A percentile compares a stretch with the other conserved stretches of the same genome.
Conservation (phyloP, 2,888 invertebrate genomes). For the Xanthorhoe designata region DNA sequence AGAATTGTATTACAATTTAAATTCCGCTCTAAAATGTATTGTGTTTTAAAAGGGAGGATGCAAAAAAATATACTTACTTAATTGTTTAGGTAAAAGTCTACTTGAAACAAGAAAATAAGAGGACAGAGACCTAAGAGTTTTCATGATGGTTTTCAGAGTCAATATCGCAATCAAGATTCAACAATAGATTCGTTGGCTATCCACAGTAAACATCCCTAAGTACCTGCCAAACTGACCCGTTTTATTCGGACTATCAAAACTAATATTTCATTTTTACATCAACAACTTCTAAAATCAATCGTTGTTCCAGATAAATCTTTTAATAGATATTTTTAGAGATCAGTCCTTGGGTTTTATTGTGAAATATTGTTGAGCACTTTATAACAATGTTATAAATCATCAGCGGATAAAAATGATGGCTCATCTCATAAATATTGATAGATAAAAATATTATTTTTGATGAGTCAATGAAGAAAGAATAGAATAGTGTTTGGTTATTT, state of each 20-base stretch:
- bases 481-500: neutral
- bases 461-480: constrained; percentile 19
- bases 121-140: neutral
- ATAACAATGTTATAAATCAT: constrained; percentile 57
- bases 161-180: neutral
- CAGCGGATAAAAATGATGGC: constrained; percentile 48
- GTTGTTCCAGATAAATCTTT: constrained; percentile 20
- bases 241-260: neutral
- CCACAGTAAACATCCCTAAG: constrained; percentile 6
- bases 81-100: no score
- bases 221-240: neutral
- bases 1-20: no score
- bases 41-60: no score
- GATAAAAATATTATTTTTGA: constrained; percentile 2
- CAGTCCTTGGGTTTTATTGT: constrained; percentile 60
- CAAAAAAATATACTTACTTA: no score
- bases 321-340: constrained; percentile 44
- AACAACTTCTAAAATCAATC: constrained; percentile 24
- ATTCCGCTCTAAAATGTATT: no score
- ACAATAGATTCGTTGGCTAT: neutral
- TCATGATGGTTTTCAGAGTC: neutral
- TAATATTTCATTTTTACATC: constrained; percentile 20
- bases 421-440: constrained; percentile 31
- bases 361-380: constrained; percentile 50
- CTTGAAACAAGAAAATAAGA: no score